Base-by-base conservation (phyloP, 2,888 invertebrate species). In the Chalcosyrphus nemorum region DNA sequence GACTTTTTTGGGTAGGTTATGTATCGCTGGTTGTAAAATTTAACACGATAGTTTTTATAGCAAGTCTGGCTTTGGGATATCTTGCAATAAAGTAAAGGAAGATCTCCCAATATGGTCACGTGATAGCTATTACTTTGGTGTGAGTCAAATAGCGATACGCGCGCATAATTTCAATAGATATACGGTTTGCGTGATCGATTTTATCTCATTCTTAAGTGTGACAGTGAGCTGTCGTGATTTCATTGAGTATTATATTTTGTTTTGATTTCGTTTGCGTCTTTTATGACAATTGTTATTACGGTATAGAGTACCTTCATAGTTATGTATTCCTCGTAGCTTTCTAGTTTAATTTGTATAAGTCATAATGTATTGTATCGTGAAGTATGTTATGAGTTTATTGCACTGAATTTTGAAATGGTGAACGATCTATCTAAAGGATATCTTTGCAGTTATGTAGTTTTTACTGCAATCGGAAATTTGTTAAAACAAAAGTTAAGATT, bases 381-480 rank as follows among this genome's bases (percentile, higher is more conserved):
- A 43, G 45, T 45, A 38, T 47, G n/a, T 47, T 9, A 68, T 68
- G 29, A 11, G 63, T 65, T 65, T 65, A 57, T 47, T 57, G 74
- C 65, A n/a, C 35, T n/a, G 4, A 4, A 65, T 47, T 29, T 65
- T 27, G 2, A 19, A 43, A 7, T 43, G 7, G 17, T 43, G 7
- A 43, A 17, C 17, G 17, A 19, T n/a, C n/a, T n/a, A n/a, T n/a
- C n/a, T n/a, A n/a, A 15, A 1, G 7, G n/a, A 35, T 35, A 38
- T 38, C n/a, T n/a, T n/a, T n/a, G n/a, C n/a, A n/a, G n/a, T n/a
- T n/a, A n/a, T n/a, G n/a, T n/a, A n/a, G n/a, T n/a, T n/a, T n/a
- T n/a, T n/a, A n/a, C n/a, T n/a, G n/a, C n/a, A n/a, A n/a, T n/a
- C n/a, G n/a, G n/a, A n/a, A n/a, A n/a, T n/a, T n/a, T n/a, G n/a